Percentiles rank a stretch among this genome's conserved stretches.
Evolutionary conservation across 2,113 vertebrate species (phyloP).

Genomic region (Erythrocebus patas): DNA sequence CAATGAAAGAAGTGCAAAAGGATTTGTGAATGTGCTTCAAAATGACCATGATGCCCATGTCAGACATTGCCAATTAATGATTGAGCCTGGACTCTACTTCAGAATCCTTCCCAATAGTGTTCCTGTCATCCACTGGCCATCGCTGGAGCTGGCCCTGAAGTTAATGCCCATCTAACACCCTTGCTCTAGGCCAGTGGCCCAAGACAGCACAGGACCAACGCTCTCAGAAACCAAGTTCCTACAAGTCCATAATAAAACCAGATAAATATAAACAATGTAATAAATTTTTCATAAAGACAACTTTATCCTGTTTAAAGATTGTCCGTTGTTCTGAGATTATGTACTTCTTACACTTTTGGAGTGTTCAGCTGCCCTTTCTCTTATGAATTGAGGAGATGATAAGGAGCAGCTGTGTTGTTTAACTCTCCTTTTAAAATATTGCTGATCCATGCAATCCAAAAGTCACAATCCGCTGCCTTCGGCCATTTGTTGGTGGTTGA

Average conservation of each 20-base stretch:
- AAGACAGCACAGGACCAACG: background rate
- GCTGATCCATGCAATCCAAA: background rate
- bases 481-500: background rate
- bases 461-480: background rate
- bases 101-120: background rate
- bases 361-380: background rate
- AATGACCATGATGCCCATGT: background rate
- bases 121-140: background rate
- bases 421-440: background rate
- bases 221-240: background rate
- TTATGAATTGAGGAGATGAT: background rate
- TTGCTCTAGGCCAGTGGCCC: no score
- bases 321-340: background rate
- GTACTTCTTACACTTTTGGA: background rate
- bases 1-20: background rate
- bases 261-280: background rate
- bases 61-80: background rate
- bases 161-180: background rate
- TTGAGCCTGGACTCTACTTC: background rate
- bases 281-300: background rate
- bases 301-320: background rate
- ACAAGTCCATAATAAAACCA: background rate
- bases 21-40: background rate
- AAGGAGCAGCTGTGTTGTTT: background rate
- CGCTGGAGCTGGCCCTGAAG: background rate